Conservation (phyloP, 2,888 invertebrate genomes). For the Watsonalla binaria region DNA sequence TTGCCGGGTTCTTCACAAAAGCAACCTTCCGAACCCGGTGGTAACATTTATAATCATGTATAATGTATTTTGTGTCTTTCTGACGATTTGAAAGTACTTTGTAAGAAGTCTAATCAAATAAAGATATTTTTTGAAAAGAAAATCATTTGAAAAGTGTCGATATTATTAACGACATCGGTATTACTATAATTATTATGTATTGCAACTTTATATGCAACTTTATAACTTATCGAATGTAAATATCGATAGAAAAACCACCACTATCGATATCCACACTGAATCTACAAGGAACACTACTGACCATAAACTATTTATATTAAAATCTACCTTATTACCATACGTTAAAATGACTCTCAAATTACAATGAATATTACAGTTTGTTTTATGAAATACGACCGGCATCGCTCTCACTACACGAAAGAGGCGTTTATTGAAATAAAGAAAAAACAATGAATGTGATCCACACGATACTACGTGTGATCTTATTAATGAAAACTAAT, state of each 20-base stretch:
- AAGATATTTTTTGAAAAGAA: too few relatives aligned
- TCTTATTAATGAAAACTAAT: slow-evolving; percentile 29
- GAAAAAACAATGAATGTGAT: slow-evolving; percentile 15
- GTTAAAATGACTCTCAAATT: slow-evolving; percentile 47
- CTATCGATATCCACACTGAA: neutral
- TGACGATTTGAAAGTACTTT: too few relatives aligned
- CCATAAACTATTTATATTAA: slow-evolving; percentile 53
- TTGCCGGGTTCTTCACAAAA: too few relatives aligned
- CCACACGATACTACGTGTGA: slow-evolving; percentile 25
- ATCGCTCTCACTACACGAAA: slow-evolving; percentile 40
- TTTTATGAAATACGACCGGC: slow-evolving; percentile 49
- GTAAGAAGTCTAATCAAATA: too few relatives aligned
- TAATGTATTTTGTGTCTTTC: too few relatives aligned
- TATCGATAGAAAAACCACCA: neutral
- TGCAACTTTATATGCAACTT: too few relatives aligned
- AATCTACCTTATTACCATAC: slow-evolving; percentile 41
- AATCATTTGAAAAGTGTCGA: too few relatives aligned
- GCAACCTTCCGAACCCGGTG: too few relatives aligned
- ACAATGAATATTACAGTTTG: slow-evolving; percentile 55
- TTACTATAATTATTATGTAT: too few relatives aligned
- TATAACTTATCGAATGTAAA: neutral
- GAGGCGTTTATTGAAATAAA: slow-evolving; percentile 41
- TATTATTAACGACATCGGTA: too few relatives aligned
- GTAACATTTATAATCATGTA: too few relatives aligned
- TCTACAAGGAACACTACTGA: slow-evolving; percentile 5